Conservation (phyloP, 2,888 invertebrate species). For the Caenorhabditis sp. region DNA sequence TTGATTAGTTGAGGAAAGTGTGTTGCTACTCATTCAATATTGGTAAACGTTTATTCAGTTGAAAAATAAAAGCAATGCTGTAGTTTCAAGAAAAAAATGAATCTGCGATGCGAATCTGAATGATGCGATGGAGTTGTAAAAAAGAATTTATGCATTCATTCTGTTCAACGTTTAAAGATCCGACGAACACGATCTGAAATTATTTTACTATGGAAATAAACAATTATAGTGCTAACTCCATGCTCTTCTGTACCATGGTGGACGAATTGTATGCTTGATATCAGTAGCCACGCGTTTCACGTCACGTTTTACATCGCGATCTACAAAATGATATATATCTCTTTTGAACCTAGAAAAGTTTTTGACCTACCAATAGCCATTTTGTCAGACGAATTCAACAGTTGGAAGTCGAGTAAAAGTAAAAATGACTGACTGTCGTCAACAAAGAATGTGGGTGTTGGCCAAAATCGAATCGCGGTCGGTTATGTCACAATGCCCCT, state of each 20-base stretch:
- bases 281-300: conserved; percentile 64
- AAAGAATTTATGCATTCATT: background rate
- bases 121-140: too few species aligned
- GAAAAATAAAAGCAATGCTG: background rate
- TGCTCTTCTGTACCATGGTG: conserved; percentile 71
- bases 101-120: background rate
- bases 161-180: conserved; percentile 53
- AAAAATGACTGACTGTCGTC: conserved; percentile 17
- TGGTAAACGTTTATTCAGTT: conserved; percentile 4
- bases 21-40: too few species aligned
- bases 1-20: background rate
- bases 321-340: conserved; percentile 10
- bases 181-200: conserved; percentile 67
- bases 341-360: background rate
- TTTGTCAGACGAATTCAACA: conserved; percentile 5
- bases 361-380: conserved; percentile 38
- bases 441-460: conserved; percentile 61
- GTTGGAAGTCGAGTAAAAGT: background rate
- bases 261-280: conserved; percentile 66
- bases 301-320: conserved; percentile 52
- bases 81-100: conserved; percentile 1
- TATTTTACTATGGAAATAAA: background rate
- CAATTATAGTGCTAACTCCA: conserved; percentile 56
- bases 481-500: conserved; percentile 55
- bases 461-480: conserved; percentile 28